A percentile compares a stretch with the other conserved stretches of the same genome.
Evolutionary conservation across 2,888 invertebrate genomes (phyloP).

Genomic region (Megalurothrips usitatus): DNA sequence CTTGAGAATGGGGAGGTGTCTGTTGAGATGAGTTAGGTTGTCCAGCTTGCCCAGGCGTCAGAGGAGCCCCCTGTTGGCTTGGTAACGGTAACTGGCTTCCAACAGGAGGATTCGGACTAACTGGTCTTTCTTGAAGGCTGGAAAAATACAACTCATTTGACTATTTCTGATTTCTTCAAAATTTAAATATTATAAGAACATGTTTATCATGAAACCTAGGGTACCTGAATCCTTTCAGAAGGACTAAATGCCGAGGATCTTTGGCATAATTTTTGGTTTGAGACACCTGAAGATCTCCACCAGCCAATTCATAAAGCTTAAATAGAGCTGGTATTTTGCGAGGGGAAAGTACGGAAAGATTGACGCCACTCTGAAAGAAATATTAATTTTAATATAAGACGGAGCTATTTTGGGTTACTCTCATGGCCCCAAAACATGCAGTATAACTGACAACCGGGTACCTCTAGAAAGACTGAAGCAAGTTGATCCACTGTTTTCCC

Average conservation of each 20-base stretch:
- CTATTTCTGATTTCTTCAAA: background rate
- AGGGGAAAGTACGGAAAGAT: slow-evolving; percentile 83
- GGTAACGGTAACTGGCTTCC: background rate
- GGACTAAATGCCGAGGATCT: slow-evolving; percentile 75
- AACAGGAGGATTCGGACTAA: background rate
- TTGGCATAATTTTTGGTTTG: slow-evolving; percentile 88
- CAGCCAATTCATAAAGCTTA: slow-evolving; percentile 84
- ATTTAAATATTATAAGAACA: background rate
- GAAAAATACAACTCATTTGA: background rate
- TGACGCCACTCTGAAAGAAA: slow-evolving; percentile 64
- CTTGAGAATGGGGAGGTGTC: slow-evolving; percentile 9
- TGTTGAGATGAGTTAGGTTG: background rate
- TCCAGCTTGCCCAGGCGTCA: background rate
- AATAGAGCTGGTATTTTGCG: slow-evolving; percentile 80
- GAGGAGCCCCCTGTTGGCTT: background rate
- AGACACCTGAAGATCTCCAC: slow-evolving; percentile 72
- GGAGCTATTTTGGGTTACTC: background rate
- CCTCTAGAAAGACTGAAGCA: slow-evolving; percentile 71
- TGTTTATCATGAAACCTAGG: background rate
- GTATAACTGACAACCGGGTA: slow-evolving; percentile 41
- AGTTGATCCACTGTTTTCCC: slow-evolving; percentile 79
- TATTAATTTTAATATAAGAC: background rate
- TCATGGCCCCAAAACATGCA: no score
- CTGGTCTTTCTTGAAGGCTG: slow-evolving; percentile 6
- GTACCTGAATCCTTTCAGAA: slow-evolving; percentile 67